Evolutionary conservation across 1,140 invertebrate genomes (phyloP).

Genomic region (Propsilocerus akamusi): DNA sequence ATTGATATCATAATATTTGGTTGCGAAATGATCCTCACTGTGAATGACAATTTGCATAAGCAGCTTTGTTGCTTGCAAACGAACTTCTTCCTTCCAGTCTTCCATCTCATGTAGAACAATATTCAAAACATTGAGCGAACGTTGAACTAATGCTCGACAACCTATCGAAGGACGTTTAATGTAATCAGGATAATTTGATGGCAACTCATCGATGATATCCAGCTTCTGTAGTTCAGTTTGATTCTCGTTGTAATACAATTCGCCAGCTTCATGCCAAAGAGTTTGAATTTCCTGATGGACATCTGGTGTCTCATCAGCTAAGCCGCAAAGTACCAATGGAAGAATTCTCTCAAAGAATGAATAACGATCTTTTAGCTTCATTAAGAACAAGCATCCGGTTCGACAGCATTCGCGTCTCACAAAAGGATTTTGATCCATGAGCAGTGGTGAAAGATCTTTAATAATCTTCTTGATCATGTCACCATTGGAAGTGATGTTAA

Average conservation of each 20-base stretch:
- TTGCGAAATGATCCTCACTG: slow-evolving; percentile 45
- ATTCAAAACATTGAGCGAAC: slow-evolving; percentile 41
- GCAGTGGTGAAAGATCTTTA: slow-evolving; percentile 16
- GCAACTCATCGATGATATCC: slow-evolving; percentile 37
- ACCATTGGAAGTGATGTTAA: slow-evolving; percentile 34
- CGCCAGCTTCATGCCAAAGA: slow-evolving; percentile 47
- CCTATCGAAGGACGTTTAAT: slow-evolving; percentile 52
- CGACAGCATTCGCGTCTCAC: slow-evolving; percentile 45
- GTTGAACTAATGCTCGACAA: slow-evolving; percentile 48
- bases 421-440: slow-evolving; percentile 52
- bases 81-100: slow-evolving; percentile 51
- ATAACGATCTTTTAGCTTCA: slow-evolving; percentile 52
- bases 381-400: slow-evolving; percentile 45
- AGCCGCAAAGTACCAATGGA: slow-evolving; percentile 53
- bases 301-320: slow-evolving; percentile 44
- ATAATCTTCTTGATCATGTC: slow-evolving; percentile 24
- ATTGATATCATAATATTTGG: slow-evolving; percentile 29
- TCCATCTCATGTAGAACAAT: slow-evolving; percentile 43
- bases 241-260: slow-evolving; percentile 54
- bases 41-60: slow-evolving; percentile 47
- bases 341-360: slow-evolving; percentile 57
- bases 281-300: slow-evolving; percentile 33
- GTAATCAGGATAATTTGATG: slow-evolving; percentile 41
- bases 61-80: slow-evolving; percentile 51
- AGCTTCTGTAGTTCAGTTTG: slow-evolving; percentile 51